Conservation (phyloP, 2,888 invertebrate genomes). For the Cylindroiulus punctatus region DNA sequence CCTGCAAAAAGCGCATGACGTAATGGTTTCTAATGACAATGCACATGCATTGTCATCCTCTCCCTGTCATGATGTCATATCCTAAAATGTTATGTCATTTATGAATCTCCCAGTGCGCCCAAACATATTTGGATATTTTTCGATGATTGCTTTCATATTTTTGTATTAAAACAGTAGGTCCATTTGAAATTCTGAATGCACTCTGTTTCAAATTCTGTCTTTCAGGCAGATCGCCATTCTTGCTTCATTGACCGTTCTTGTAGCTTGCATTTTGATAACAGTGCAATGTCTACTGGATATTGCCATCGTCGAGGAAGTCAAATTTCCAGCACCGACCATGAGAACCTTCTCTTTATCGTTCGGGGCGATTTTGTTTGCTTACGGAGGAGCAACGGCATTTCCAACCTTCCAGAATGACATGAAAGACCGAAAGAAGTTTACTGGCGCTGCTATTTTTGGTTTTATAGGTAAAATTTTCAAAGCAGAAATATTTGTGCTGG, state of each 20-base stretch:
- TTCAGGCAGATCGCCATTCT: slow-evolving; percentile 73
- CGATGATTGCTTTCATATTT: background rate
- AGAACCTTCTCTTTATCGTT: slow-evolving; percentile 76
- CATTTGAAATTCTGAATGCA: background rate
- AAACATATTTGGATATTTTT: no score
- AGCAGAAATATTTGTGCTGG: no score
- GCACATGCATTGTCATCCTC: no score
- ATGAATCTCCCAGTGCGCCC: no score
- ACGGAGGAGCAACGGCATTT: slow-evolving; percentile 79
- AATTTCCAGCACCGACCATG: slow-evolving; percentile 68
- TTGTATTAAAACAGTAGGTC: background rate
- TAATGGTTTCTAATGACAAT: no score
- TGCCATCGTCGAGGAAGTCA: background rate
- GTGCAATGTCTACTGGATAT: slow-evolving; percentile 72
- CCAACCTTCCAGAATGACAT: slow-evolving; percentile 84
- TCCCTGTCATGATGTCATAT: no score
- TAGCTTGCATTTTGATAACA: slow-evolving; percentile 74
- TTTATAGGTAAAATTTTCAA: slow-evolving; percentile 70
- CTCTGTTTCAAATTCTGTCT: slow-evolving; percentile 56
- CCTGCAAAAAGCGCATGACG: no score
- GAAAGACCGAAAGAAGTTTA: slow-evolving; percentile 74
- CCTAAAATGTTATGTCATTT: no score
- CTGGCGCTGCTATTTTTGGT: slow-evolving; percentile 72
- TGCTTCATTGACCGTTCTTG: slow-evolving; percentile 73
- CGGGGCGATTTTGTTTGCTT: slow-evolving; percentile 77